phyloP scores from a whole-genome alignment of 2,113 vertebrate genomes.

The Trachemys scripta region DNA sequence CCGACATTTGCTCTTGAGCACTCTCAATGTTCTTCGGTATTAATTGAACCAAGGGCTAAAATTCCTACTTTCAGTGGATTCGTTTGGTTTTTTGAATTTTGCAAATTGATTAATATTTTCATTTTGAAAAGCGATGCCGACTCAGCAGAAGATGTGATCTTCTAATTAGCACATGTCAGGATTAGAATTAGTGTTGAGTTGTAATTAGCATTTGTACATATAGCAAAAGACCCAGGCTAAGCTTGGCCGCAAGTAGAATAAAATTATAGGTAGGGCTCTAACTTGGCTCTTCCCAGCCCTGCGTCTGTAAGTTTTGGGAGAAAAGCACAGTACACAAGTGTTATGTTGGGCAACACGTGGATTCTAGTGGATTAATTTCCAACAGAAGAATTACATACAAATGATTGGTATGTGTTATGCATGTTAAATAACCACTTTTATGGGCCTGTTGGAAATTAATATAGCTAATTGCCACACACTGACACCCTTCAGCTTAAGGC shows the following conservation, averaged over 20 bases:
- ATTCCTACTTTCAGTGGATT: constrained; percentile 74
- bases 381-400: constrained; percentile 20
- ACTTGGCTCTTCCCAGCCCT: constrained; percentile 42
- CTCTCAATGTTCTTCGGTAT: constrained; percentile 51
- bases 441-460: constrained; percentile 44
- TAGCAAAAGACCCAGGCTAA: constrained; percentile 43
- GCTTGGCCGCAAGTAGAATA: constrained; percentile 55
- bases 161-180: constrained; percentile 86
- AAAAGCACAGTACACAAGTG: constrained; percentile 35
- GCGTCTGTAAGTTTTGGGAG: neutral
- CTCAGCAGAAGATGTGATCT: constrained; percentile 83
- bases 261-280: constrained; percentile 51
- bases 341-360: neutral
- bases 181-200: constrained; percentile 80
- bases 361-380: neutral
- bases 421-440: constrained; percentile 23
- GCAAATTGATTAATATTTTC: constrained; percentile 83
- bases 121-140: constrained; percentile 82
- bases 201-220: constrained; percentile 81
- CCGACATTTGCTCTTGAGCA: constrained; percentile 36
- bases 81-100: constrained; percentile 69
- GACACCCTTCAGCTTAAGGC: constrained; percentile 22
- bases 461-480: constrained; percentile 5
- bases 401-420: constrained; percentile 32
- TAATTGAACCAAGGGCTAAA: constrained; percentile 51